Conservation (phyloP, 1,140 invertebrate genomes). For the Orchesella cincta region DNA sequence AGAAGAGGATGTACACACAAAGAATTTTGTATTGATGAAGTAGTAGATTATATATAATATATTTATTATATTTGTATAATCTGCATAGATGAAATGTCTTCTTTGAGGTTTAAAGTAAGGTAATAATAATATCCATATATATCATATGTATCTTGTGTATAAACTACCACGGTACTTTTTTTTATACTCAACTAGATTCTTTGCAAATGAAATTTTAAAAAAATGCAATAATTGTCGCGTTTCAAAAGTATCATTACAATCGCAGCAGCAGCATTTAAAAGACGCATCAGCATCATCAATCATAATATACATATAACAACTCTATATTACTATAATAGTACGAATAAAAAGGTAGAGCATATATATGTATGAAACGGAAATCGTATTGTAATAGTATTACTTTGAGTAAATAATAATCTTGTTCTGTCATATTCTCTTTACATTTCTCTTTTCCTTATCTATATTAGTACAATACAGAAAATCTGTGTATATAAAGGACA, state of each 20-base stretch:
- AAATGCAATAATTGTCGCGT: conserved; percentile 19
- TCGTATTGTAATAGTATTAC: background rate
- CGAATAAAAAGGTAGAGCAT: background rate
- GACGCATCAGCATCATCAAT: background rate
- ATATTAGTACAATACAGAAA: background rate
- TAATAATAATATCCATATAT: background rate
- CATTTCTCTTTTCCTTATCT: background rate
- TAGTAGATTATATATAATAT: background rate
- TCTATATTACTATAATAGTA: background rate
- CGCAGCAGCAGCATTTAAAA: background rate
- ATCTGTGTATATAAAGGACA: too few species aligned
- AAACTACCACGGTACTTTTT: too few species aligned
- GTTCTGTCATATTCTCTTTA: background rate
- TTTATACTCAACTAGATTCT: conserved; percentile 17
- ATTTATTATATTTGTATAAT: background rate
- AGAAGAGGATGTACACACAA: background rate
- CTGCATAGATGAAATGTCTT: conserved; percentile 21
- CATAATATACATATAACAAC: background rate
- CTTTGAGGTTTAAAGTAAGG: background rate
- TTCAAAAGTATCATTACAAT: background rate
- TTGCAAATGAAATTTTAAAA: background rate
- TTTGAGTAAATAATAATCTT: conserved; percentile 11
- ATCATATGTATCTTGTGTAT: too few species aligned
- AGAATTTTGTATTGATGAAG: background rate
- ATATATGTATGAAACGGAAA: conserved; percentile 18